phyloP scores from a whole-genome alignment of 2,113 vertebrate genomes.

The Mus musculus region DNA sequence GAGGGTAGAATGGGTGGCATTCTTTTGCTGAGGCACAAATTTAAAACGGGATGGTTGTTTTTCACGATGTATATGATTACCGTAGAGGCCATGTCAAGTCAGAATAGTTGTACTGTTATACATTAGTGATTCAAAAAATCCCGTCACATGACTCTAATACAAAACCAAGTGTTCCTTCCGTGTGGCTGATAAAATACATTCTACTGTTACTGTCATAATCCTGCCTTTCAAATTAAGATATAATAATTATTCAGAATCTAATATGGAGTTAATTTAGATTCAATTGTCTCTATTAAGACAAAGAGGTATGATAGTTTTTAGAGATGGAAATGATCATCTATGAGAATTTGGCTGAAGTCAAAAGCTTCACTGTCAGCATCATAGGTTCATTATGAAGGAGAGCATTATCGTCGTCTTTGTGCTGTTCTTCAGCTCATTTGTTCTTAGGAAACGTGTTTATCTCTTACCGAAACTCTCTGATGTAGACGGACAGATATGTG shows the following conservation, averaged over 20 bases:
- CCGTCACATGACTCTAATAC: constrained; percentile 49
- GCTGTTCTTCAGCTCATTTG: constrained; percentile 76
- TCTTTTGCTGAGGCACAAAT: constrained; percentile 59
- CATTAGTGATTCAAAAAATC: constrained; percentile 51
- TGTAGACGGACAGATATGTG: background rate
- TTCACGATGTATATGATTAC: constrained; percentile 3
- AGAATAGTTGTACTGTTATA: constrained; percentile 52
- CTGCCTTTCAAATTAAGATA: constrained; percentile 80
- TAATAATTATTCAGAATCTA: constrained; percentile 81
- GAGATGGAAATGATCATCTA: constrained; percentile 77
- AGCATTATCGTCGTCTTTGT: constrained; percentile 79
- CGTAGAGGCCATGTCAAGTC: constrained; percentile 34
- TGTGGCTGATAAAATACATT: constrained; percentile 51
- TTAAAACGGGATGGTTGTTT: constrained; percentile 59
- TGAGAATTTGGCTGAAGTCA: constrained; percentile 76
- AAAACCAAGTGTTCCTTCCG: constrained; percentile 63
- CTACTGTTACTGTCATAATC: constrained; percentile 71
- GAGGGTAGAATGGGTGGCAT: constrained; percentile 30
- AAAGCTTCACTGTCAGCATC: constrained; percentile 76
- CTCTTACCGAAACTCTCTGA: constrained; percentile 69
- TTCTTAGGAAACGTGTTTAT: constrained; percentile 69
- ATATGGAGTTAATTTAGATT: constrained; percentile 84
- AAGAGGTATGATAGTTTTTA: constrained; percentile 83
- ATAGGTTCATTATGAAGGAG: constrained; percentile 78
- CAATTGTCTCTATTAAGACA: constrained; percentile 81